These are phyloP conservation scores for Sycophaga agraensis DNA, from an alignment of 1,140 invertebrate genomes.

Conservation along the genomic window DNA sequence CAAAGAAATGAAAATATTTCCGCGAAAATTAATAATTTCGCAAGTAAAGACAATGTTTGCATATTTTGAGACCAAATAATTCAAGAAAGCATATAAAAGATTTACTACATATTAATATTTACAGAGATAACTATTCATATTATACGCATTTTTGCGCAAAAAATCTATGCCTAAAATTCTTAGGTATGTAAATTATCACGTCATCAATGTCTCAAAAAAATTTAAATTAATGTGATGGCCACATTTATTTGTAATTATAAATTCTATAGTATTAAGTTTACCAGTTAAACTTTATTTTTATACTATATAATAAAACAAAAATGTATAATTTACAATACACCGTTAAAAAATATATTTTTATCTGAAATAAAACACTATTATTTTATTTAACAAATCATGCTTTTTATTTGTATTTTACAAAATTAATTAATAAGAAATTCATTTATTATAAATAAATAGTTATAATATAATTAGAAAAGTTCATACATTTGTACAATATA, in stretches of 20 bases:
- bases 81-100: background rate
- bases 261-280: slow-evolving; percentile 30
- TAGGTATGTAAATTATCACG: no score
- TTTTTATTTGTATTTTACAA: slow-evolving; percentile 5
- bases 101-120: background rate
- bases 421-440: no score
- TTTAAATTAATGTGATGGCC: no score
- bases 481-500: no score
- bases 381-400: slow-evolving; percentile 8
- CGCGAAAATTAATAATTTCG: no score
- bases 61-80: no score
- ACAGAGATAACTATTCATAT: background rate
- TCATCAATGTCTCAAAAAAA: no score
- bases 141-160: background rate
- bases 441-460: no score
- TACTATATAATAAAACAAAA: slow-evolving; percentile 16
- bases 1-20: no score
- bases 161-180: slow-evolving; percentile 18
- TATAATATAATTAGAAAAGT: no score
- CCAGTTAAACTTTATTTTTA: slow-evolving; percentile 35
- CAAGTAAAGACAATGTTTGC: no score
- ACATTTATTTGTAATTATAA: slow-evolving; percentile 19
- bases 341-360: slow-evolving; percentile 28
- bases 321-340: slow-evolving; percentile 31
- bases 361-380: slow-evolving; percentile 21